These are phyloP conservation scores for Dryadula phaetusa DNA, from an alignment of 2,888 invertebrate species.

Conservation along the genomic window DNA sequence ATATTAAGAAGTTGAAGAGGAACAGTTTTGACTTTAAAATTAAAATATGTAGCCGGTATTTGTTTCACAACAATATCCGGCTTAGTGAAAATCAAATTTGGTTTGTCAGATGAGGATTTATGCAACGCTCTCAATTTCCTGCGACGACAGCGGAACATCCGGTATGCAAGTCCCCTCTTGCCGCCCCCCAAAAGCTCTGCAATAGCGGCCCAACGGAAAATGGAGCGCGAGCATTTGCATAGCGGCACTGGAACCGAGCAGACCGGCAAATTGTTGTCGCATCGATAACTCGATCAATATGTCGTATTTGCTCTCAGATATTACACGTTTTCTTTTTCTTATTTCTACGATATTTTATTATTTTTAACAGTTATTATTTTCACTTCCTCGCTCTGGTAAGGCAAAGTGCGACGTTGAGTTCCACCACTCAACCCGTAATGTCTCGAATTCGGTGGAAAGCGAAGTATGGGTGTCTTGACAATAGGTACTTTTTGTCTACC, in stretches of 20 bases:
- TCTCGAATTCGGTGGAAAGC: too few relatives aligned
- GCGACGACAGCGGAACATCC: slow-evolving; percentile 80
- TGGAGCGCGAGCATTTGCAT: slow-evolving; percentile 80
- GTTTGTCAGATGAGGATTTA: slow-evolving; percentile 81
- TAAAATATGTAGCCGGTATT: slow-evolving; percentile 66
- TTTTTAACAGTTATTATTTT: not conserved
- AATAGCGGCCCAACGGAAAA: slow-evolving; percentile 72
- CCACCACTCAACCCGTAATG: too few relatives aligned
- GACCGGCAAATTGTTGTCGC: slow-evolving; percentile 82
- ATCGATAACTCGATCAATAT: slow-evolving; percentile 79
- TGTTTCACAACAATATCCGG: slow-evolving; percentile 83
- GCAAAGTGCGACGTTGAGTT: too few relatives aligned
- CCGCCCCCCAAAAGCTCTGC: slow-evolving; percentile 43
- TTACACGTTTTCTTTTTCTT: slow-evolving; percentile 34
- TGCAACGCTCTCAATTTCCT: slow-evolving; percentile 84
- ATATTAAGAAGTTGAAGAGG: slow-evolving; percentile 36
- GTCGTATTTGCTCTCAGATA: slow-evolving; percentile 61
- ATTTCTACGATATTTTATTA: slow-evolving; percentile 41
- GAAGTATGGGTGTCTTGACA: too few relatives aligned
- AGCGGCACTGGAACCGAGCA: slow-evolving; percentile 74
- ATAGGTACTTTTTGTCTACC: too few relatives aligned
- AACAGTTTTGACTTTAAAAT: slow-evolving; percentile 51
- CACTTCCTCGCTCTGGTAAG: too few relatives aligned
- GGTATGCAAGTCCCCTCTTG: slow-evolving; percentile 60
- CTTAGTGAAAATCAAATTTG: slow-evolving; percentile 82